Base-by-base conservation (phyloP, 2,113 vertebrate genomes). In the Campylorhamphus procurvoides region DNA sequence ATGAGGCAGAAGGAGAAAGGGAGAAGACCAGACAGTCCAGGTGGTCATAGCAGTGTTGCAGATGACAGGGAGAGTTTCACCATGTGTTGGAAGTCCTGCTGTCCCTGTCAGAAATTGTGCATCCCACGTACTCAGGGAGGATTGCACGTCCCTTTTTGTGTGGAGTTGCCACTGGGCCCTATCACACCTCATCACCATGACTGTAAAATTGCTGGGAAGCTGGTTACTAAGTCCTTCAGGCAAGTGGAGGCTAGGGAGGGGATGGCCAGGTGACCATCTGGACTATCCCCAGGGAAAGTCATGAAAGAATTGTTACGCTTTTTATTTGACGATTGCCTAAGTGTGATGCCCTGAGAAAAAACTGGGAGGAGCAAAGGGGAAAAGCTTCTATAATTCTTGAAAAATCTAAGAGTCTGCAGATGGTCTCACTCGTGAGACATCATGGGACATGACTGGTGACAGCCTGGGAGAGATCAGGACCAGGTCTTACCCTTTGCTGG, bases 361-460 rank as follows among this genome's bases (percentile, higher is more conserved):
- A 47, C 1, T 1, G 52, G 69, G 92, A 82, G 66, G 78, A 94
- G 76, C 62, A 63, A 79, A 76, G 39, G 35, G 66, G 50, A 93
- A 62, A 92, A 55, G 74, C 49, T 35, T 71, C 72, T 90, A 68
- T 64, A 55, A 89, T 4, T 1, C 69, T 50, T 84, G 40, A 55
- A 77, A 95, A 89, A 91, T 75, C 39, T 62, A 42, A 63, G 81
- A 62, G 27, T 89, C 69, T 96, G 87, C 56, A 86, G 88, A 90
- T 96, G 76, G 67, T 64, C 74, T 94, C n/a, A 84, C 80, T 95
- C 77, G 42, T 92, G 95, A 95, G 93, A 95, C 42, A 94, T 96
- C 92, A 96, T 33, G 76, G 49, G 87, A 89, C 72, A 59, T 76
- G 56, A 90, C 6, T 90, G 93, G 90, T 40, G 23, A 14, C 84